Percentiles rank a stretch among this genome's conserved stretches.
phyloP scores from a whole-genome alignment of 2,113 vertebrate species.

The Tragelaphus scriptus region DNA sequence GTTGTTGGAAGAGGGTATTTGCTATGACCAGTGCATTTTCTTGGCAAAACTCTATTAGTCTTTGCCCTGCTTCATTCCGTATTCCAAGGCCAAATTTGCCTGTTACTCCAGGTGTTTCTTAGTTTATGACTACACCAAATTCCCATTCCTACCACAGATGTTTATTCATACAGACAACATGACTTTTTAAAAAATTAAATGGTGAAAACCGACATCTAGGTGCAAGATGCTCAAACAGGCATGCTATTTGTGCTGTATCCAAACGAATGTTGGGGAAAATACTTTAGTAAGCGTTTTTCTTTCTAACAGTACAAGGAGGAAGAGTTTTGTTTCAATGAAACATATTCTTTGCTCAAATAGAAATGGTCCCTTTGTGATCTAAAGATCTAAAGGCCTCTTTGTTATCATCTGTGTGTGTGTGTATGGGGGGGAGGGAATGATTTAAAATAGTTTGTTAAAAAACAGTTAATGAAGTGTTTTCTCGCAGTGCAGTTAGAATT shows the following conservation, averaged over 20 bases:
- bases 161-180: neutral
- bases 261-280: neutral
- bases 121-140: neutral
- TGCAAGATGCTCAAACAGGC: neutral
- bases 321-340: neutral
- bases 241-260: neutral
- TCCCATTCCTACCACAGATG: neutral
- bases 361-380: neutral
- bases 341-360: neutral
- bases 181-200: neutral
- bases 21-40: too few species aligned
- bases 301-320: neutral
- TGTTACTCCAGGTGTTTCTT: neutral
- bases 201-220: neutral
- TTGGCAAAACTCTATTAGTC: too few species aligned
- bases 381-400: neutral
- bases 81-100: too few species aligned
- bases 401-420: neutral
- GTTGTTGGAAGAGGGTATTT: too few species aligned
- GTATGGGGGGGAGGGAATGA: neutral
- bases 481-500: slow-evolving; percentile 7
- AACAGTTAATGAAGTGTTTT: slow-evolving; percentile 18
- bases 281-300: neutral
- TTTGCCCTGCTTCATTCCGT: too few species aligned
- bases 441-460: neutral